Evolutionary conservation across 2,797 vertebrate genomes (phyloP).

Genomic region (Notolabrus celidotus): DNA sequence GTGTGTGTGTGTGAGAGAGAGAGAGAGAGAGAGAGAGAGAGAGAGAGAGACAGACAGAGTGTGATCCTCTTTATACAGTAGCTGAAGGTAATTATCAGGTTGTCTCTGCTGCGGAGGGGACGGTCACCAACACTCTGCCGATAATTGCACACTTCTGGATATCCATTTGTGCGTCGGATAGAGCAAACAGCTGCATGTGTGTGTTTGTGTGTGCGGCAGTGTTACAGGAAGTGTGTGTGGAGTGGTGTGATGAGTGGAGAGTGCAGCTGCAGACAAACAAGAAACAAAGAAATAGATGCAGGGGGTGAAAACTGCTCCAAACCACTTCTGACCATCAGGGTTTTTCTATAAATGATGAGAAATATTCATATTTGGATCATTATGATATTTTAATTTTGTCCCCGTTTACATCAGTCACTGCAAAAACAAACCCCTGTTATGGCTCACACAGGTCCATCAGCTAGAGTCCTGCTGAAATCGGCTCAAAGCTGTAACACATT

Average conservation of each 20-base stretch:
- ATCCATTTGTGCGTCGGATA: constrained; percentile 4
- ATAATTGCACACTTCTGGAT: constrained; percentile 47
- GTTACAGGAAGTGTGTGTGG: constrained; percentile 38
- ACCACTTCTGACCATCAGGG: too few species aligned
- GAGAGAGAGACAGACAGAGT: too few species aligned
- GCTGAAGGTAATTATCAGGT: constrained; percentile 56
- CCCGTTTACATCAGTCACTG: too few species aligned
- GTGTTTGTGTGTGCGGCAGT: constrained; percentile 20
- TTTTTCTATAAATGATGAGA: not conserved
- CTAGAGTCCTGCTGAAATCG: too few species aligned
- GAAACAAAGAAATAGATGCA: not conserved
- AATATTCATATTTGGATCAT: not conserved
- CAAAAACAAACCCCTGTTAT: too few species aligned
- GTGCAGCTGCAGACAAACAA: constrained; percentile 46
- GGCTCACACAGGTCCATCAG: too few species aligned
- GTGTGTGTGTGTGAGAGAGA: too few species aligned
- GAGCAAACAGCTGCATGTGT: constrained; percentile 42
- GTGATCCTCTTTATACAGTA: not conserved
- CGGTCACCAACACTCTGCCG: constrained; percentile 16
- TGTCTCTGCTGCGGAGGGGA: constrained; percentile 17
- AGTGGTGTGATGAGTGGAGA: constrained; percentile 18
- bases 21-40: too few species aligned
- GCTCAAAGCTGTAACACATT: too few species aligned
- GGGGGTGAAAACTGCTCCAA: not conserved
- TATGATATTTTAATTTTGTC: too few species aligned